Conservation (phyloP, 2,888 invertebrate species). For the Brachyopa scutellaris region DNA sequence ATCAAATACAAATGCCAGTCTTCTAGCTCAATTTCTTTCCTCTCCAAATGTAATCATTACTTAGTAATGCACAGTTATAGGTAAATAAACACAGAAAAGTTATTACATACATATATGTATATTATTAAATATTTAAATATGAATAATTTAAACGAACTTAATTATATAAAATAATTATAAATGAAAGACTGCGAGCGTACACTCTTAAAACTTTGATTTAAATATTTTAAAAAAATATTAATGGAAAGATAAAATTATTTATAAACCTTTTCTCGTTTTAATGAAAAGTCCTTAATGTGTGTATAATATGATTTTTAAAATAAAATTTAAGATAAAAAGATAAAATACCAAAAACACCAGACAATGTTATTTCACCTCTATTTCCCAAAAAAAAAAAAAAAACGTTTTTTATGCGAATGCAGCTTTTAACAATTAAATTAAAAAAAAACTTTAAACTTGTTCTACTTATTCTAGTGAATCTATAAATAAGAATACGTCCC, state of each 20-base stretch:
- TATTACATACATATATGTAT: neutral
- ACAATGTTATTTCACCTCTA: conserved; percentile 25
- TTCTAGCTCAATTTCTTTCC: neutral
- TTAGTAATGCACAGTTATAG: neutral
- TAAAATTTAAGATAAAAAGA: conserved; percentile 1
- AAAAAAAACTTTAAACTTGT: conserved; percentile 1
- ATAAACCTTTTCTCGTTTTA: conserved; percentile 18
- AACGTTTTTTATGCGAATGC: neutral
- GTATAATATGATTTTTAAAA: conserved; percentile 10
- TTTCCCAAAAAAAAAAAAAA: neutral
- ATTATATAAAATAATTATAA: conserved; percentile 51
- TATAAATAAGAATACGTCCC: conserved; percentile 53
- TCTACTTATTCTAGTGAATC: conserved; percentile 9
- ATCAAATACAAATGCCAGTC: neutral
- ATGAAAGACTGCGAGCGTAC: conserved; percentile 69
- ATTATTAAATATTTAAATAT: too few relatives aligned
- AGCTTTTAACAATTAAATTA: conserved; percentile 24
- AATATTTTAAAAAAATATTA: neutral
- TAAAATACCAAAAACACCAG: conserved; percentile 26
- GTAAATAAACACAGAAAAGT: neutral
- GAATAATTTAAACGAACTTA: conserved; percentile 27
- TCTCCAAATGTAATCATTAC: neutral
- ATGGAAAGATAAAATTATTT: neutral
- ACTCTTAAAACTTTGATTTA: conserved; percentile 61
- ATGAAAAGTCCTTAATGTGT: conserved; percentile 18